phyloP scores from a whole-genome alignment of 2,113 vertebrate genomes.

The Hassar affinis region DNA sequence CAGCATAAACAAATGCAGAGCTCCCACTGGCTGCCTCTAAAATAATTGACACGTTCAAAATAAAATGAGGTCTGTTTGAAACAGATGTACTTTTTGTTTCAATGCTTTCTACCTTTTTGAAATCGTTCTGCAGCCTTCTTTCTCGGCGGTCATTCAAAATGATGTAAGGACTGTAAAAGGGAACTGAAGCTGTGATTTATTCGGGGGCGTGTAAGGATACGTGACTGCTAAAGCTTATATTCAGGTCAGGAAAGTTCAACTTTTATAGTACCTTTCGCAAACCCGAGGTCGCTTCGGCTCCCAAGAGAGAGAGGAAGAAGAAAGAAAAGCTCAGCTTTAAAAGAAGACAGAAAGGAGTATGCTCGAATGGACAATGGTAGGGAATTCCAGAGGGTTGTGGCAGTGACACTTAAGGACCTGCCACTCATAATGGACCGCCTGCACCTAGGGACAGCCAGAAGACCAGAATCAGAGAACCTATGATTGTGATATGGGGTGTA shows the following conservation, averaged over 20 bases:
- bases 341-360: too few species aligned
- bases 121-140: neutral
- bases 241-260: neutral
- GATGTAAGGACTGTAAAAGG: neutral
- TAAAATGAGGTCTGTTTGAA: neutral
- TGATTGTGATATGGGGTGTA: too few species aligned
- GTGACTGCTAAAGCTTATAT: neutral
- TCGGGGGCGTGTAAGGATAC: neutral
- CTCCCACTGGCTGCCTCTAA: neutral
- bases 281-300: too few species aligned
- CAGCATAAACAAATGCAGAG: slow-evolving; percentile 17
- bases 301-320: too few species aligned
- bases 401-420: too few species aligned
- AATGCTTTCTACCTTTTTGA: neutral
- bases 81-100: slow-evolving; percentile 10
- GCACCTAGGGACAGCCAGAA: too few species aligned
- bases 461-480: too few species aligned
- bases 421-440: too few species aligned
- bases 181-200: neutral
- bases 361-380: too few species aligned
- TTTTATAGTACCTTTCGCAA: too few species aligned
- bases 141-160: neutral
- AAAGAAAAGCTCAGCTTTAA: too few species aligned
- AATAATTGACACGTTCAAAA: slow-evolving; percentile 1
- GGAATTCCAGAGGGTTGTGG: too few species aligned